phyloP scores from a whole-genome alignment of 2,888 invertebrate genomes.

The Leucania comma region DNA sequence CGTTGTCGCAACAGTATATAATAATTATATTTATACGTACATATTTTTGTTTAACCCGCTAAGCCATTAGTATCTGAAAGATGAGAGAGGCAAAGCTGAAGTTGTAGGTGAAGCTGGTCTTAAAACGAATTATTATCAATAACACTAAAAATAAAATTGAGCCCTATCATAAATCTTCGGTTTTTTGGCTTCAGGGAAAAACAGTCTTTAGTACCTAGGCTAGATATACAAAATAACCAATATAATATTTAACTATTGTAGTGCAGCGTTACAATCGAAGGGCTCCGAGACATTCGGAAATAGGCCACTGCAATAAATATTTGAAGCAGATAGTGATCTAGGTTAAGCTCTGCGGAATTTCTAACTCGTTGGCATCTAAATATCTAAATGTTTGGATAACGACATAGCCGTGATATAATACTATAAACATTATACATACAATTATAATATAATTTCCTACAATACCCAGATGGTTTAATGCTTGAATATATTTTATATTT shows the following conservation, averaged over 20 bases:
- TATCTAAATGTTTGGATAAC: not conserved
- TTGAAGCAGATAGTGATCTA: conserved; percentile 16
- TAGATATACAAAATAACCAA: not conserved
- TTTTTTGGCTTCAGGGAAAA: no score
- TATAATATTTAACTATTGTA: conserved; percentile 7
- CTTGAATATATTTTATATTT: no score
- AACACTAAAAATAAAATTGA: no score
- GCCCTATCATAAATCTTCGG: no score
- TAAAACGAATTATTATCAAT: no score
- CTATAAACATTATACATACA: not conserved
- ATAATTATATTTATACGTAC: no score
- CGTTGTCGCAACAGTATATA: no score
- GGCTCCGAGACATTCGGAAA: conserved; percentile 23
- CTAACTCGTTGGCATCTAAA: conserved; percentile 8
- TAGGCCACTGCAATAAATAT: conserved; percentile 47
- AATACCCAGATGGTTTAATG: not conserved
- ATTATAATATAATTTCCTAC: not conserved
- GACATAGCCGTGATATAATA: not conserved
- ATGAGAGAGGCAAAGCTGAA: no score
- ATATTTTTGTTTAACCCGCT: no score
- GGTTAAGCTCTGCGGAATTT: conserved; percentile 11
- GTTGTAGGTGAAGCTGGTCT: no score
- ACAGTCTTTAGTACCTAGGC: no score
- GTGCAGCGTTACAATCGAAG: conserved; percentile 15
- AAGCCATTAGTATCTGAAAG: no score